phyloP scores from a whole-genome alignment of 2,797 vertebrate genomes.

The Sebastes vulpes region DNA sequence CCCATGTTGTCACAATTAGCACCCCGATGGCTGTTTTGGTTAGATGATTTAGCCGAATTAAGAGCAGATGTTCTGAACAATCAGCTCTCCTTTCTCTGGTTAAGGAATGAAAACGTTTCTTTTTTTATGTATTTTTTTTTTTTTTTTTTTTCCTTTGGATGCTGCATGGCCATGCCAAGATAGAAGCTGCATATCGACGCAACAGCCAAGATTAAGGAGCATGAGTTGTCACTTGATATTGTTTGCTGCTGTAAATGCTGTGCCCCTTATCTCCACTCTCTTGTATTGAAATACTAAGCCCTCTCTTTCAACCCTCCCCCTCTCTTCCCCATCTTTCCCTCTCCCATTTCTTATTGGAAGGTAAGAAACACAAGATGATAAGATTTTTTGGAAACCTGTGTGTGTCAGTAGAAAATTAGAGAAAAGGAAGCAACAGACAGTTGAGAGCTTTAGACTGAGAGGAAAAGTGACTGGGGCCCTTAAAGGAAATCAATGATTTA shows the following conservation, averaged over 20 bases:
- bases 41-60: conserved; percentile 18
- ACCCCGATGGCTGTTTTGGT: conserved; percentile 32
- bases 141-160: conserved; percentile 55
- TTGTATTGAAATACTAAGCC: conserved; percentile 73
- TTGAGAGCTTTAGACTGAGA: conserved; percentile 63
- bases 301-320: conserved; percentile 67
- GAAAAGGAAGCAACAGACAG: conserved; percentile 54
- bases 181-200: conserved; percentile 53
- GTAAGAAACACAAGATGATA: conserved; percentile 83
- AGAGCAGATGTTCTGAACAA: conserved; percentile 30
- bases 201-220: conserved; percentile 63
- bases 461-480: conserved; percentile 73
- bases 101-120: conserved; percentile 53
- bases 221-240: conserved; percentile 78
- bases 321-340: conserved; percentile 37
- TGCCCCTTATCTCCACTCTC: conserved; percentile 66
- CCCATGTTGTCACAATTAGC: conserved; percentile 33
- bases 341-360: conserved; percentile 81
- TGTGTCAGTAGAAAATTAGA: conserved; percentile 50
- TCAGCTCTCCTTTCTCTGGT: conserved; percentile 30
- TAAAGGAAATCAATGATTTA: conserved; percentile 85
- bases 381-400: conserved; percentile 56
- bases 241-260: conserved; percentile 71
- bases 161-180: conserved; percentile 82
- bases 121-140: neutral